Evolutionary conservation across 2,888 invertebrate genomes (phyloP).

Genomic region (Lasioglossum malachurum): DNA sequence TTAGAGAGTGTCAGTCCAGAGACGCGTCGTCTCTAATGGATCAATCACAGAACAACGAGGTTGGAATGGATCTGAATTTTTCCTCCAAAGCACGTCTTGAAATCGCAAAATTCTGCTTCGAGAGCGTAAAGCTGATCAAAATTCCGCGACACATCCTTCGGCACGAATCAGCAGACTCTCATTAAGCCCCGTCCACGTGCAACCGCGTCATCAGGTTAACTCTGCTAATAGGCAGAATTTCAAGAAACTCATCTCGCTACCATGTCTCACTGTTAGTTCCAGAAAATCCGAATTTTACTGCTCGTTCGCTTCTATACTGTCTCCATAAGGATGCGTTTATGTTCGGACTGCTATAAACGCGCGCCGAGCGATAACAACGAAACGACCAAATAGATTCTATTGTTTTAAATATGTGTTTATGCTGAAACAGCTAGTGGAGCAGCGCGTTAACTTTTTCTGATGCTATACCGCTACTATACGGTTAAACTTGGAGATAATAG

Average conservation of each 20-base stretch:
- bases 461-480: no score
- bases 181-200: constrained; percentile 48
- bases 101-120: constrained; percentile 31
- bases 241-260: background rate
- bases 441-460: no score
- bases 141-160: constrained; percentile 44
- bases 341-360: no score
- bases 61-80: background rate
- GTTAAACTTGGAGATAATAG: no score
- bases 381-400: no score
- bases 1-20: background rate
- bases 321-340: no score
- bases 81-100: background rate
- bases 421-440: no score
- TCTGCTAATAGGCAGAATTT: constrained; percentile 37
- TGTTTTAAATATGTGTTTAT: no score
- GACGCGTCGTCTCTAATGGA: background rate
- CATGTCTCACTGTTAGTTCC: no score
- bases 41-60: background rate
- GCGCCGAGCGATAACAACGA: no score
- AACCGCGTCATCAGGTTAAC: constrained; percentile 32
- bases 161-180: constrained; percentile 37
- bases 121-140: constrained; percentile 14
- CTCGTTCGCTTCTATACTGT: no score
- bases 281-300: no score